These are phyloP conservation scores for Nasonovia ribisnigri DNA, from an alignment of 2,888 invertebrate species.

Conservation along the genomic window DNA sequence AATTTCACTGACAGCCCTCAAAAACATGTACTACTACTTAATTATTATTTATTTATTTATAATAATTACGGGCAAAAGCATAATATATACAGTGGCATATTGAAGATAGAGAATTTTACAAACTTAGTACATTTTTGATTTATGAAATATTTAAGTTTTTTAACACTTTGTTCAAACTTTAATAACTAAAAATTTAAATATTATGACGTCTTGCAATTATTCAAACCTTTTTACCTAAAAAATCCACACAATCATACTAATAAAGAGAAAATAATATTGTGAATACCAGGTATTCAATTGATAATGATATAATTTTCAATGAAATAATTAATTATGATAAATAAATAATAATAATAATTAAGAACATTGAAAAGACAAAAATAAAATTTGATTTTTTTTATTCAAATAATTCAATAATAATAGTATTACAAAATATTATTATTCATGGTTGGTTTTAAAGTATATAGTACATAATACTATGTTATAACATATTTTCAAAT, in stretches of 20 bases:
- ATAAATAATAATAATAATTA: background rate
- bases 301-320: background rate
- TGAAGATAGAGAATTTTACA: background rate
- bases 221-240: background rate
- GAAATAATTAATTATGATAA: background rate
- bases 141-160: background rate
- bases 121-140: background rate
- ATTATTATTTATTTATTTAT: background rate
- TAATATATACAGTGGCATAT: too few species aligned
- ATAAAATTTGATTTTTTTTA: background rate
- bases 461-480: background rate
- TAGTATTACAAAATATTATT: constrained; percentile 15
- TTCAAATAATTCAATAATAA: background rate
- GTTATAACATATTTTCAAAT: constrained; percentile 4
- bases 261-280: background rate
- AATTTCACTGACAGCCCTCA: background rate
- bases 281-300: background rate
- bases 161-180: background rate
- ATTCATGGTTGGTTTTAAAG: background rate
- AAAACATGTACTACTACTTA: background rate
- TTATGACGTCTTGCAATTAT: background rate
- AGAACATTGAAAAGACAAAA: background rate
- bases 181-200: background rate
- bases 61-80: too few species aligned
- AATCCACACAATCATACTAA: background rate